A percentile compares a stretch with the other conserved stretches of the same genome.
These are phyloP conservation scores for Scrobipalpa atriplicella DNA, from an alignment of 2,888 invertebrate species.

Conservation along the genomic window DNA sequence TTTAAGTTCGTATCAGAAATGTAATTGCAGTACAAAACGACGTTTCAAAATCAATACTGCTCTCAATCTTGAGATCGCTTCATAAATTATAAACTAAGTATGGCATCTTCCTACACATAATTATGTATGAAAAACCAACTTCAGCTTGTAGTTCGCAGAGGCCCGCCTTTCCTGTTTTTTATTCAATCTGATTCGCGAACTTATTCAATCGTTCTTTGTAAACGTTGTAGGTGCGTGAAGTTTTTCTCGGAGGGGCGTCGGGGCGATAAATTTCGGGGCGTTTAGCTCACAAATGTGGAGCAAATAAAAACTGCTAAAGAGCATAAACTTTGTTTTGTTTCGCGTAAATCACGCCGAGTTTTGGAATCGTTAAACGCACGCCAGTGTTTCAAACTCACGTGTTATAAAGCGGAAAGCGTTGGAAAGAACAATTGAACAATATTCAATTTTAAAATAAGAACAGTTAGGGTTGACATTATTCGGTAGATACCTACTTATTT, in stretches of 20 bases:
- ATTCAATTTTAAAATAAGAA: not conserved
- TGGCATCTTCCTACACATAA: too few species aligned
- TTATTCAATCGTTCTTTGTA: conserved; percentile 32
- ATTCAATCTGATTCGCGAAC: conserved; percentile 22
- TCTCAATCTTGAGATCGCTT: too few species aligned
- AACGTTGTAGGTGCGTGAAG: conserved; percentile 28
- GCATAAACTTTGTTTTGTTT: conserved; percentile 39
- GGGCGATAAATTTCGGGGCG: conserved; percentile 36
- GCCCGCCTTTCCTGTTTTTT: too few species aligned
- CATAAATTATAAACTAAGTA: too few species aligned
- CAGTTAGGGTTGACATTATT: not conserved
- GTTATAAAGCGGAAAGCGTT: conserved; percentile 10
- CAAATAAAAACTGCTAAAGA: conserved; percentile 38
- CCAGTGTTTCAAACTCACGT: conserved; percentile 19
- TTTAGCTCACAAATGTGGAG: conserved; percentile 37
- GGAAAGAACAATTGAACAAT: not conserved
- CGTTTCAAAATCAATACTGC: too few species aligned
- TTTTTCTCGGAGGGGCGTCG: conserved; percentile 30
- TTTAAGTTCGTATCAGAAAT: too few species aligned
- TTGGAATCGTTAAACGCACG: conserved; percentile 41
- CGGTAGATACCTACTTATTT: not conserved
- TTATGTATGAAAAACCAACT: too few species aligned
- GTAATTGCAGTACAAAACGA: too few species aligned
- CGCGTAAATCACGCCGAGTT: conserved; percentile 40
- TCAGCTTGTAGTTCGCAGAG: too few species aligned